Conservation (phyloP, 2,113 vertebrate genomes). For the Coturnix japonica region DNA sequence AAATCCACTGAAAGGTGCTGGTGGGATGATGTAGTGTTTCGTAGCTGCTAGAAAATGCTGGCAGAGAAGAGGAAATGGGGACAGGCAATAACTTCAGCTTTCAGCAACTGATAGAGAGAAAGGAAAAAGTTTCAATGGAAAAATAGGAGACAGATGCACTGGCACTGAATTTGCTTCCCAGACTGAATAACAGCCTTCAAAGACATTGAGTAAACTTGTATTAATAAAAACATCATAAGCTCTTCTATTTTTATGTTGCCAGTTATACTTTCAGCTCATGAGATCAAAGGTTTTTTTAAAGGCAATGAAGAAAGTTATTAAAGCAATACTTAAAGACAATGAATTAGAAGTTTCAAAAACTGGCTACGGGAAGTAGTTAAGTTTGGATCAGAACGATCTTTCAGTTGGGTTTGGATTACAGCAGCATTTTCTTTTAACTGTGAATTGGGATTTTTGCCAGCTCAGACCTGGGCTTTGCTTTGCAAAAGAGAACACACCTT, state of each 20-base stretch:
- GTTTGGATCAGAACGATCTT: neutral
- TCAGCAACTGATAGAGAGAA: neutral
- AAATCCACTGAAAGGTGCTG: neutral
- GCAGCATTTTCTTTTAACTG: neutral
- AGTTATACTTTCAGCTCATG: neutral
- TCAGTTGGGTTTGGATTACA: neutral
- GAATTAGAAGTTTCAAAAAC: neutral
- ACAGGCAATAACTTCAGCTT: neutral
- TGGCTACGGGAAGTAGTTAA: neutral
- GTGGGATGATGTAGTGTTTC: neutral
- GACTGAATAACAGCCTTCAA: neutral
- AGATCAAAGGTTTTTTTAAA: slow-evolving; percentile 6
- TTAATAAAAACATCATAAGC: slow-evolving; percentile 3
- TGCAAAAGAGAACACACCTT: neutral
- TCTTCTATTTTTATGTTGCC: neutral
- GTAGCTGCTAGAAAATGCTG: neutral
- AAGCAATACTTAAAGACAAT: neutral
- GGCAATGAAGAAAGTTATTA: neutral
- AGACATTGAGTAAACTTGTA: neutral
- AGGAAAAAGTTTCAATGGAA: neutral
- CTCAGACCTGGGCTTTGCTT: neutral
- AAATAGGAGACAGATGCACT: neutral
- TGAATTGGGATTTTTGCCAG: neutral
- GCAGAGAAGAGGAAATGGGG: neutral
- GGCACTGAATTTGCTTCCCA: neutral